These are phyloP conservation scores for Oppia nitens DNA, from an alignment of 1,140 invertebrate species.

Conservation along the genomic window DNA sequence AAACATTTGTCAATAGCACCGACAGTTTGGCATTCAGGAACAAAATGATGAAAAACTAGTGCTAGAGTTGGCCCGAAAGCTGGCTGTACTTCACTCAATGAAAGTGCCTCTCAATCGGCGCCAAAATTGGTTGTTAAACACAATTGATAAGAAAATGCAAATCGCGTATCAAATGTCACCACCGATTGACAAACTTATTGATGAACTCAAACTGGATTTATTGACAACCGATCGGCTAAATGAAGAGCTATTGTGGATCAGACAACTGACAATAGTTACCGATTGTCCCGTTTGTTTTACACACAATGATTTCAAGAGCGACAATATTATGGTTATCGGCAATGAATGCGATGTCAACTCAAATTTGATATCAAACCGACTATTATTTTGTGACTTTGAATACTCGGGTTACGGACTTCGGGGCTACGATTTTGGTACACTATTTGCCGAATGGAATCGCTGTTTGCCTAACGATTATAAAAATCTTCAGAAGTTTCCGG, in stretches of 20 bases:
- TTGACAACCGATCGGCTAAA: not conserved
- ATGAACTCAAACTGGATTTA: not conserved
- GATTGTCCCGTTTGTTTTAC: not conserved
- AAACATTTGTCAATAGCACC: no score
- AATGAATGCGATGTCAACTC: not conserved
- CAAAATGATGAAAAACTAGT: not conserved
- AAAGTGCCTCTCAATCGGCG: not conserved
- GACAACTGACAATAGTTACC: not conserved
- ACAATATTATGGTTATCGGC: constrained; percentile 1
- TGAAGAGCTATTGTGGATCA: not conserved
- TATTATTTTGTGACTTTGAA: not conserved
- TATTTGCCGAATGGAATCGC: not conserved
- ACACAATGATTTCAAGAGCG: not conserved
- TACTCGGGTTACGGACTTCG: constrained; percentile 1
- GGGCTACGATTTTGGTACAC: not conserved
- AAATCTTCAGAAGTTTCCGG: not conserved
- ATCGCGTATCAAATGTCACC: not conserved
- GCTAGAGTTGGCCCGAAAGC: not conserved
- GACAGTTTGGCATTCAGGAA: not conserved
- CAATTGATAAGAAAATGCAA: not conserved
- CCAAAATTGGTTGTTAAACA: not conserved
- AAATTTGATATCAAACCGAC: not conserved
- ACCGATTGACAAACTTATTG: not conserved
- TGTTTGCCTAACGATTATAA: not conserved
- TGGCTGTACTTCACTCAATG: not conserved